Conservation (phyloP, 2,888 invertebrate genomes). For the Cephus runcator region DNA sequence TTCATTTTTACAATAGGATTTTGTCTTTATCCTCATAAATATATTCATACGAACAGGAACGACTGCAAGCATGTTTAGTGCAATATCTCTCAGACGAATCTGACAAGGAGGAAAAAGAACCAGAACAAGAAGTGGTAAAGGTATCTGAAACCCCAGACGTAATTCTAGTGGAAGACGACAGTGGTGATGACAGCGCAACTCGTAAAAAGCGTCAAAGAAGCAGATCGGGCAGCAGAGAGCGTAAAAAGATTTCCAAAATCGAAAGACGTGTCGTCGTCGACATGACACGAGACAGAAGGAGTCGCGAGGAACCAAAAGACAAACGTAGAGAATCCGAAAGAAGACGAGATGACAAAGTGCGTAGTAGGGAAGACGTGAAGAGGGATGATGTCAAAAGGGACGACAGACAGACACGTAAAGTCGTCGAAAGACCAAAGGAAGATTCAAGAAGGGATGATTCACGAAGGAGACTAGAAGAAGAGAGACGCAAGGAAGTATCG, state of each 20-base stretch:
- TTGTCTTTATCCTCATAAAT: conserved; percentile 1
- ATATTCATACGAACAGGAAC: conserved; percentile 56
- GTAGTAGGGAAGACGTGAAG: conserved; percentile 46
- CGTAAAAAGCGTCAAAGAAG: conserved; percentile 64
- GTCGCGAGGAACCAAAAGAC: conserved; percentile 47
- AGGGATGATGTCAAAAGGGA: conserved; percentile 63
- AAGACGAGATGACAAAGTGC: conserved; percentile 52
- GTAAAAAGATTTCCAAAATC: conserved; percentile 48
- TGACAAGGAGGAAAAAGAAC: conserved; percentile 68
- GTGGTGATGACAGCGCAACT: conserved; percentile 68
- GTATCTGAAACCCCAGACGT: conserved; percentile 68
- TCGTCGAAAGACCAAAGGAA: conserved; percentile 64
- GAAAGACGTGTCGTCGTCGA: conserved; percentile 60
- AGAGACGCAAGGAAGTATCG: conserved; percentile 57
- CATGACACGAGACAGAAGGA: conserved; percentile 53
- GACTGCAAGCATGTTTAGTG: conserved; percentile 80
- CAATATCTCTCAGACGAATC: conserved; percentile 79
- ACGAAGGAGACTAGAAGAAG: conserved; percentile 58
- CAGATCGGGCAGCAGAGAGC: conserved; percentile 56
- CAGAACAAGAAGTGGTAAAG: conserved; percentile 61
- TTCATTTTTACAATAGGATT: neutral
- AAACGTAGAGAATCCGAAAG: conserved; percentile 44
- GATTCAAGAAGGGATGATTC: conserved; percentile 64
- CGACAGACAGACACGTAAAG: conserved; percentile 61
- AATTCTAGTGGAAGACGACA: conserved; percentile 75